Conservation (phyloP, 2,113 vertebrate genomes). For the Turdus rufiventris region DNA sequence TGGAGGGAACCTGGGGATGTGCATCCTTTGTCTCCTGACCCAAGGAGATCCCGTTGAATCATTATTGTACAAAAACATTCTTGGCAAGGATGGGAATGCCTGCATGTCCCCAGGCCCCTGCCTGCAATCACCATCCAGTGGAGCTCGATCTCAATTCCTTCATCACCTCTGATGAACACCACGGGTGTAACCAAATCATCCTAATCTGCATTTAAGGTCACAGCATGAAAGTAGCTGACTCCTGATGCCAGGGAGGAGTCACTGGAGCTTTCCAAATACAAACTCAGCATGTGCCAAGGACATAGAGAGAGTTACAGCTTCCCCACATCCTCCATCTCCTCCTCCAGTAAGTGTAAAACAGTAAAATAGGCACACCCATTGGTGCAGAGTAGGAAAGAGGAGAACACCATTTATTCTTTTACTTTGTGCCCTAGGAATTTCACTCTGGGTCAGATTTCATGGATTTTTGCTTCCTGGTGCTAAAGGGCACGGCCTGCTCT, state of each 20-base stretch:
- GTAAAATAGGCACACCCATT: neutral
- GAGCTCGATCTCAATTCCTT: neutral
- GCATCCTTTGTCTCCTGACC: neutral
- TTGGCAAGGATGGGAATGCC: neutral
- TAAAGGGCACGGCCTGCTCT: neutral
- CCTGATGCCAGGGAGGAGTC: neutral
- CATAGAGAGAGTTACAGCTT: neutral
- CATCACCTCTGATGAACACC: neutral
- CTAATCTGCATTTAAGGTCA: neutral
- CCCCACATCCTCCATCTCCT: neutral
- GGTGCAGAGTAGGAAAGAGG: neutral
- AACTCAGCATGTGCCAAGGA: accelerated
- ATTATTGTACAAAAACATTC: neutral
- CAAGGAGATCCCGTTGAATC: accelerated
- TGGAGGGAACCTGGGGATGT: neutral
- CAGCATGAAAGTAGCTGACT: neutral
- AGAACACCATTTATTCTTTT: neutral
- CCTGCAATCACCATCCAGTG: neutral
- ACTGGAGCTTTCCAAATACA: neutral
- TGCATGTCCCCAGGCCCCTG: neutral
- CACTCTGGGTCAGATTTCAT: neutral
- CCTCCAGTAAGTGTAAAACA: neutral
- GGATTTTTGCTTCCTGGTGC: neutral
- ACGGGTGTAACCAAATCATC: neutral
- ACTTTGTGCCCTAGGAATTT: neutral